Base-by-base conservation (phyloP, 1,140 invertebrate genomes). In the Parasteatoda tepidariorum region DNA sequence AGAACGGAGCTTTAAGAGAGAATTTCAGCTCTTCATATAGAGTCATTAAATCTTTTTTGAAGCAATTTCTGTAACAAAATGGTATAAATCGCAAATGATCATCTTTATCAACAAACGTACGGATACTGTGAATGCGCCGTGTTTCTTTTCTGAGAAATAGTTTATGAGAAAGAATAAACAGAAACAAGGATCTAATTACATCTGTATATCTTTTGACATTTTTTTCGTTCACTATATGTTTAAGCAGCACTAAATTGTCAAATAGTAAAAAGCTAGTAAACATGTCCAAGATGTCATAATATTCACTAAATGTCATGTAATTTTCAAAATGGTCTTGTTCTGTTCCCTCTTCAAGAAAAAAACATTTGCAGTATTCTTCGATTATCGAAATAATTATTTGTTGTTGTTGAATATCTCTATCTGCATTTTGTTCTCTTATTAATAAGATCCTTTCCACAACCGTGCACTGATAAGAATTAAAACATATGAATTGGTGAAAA, bases 191-290 rank as follows among this genome's bases (percentile, higher is more conserved):
- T 15, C 34, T 28, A 48, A 70, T 3, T 26, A 15, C 41, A 26
- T 18, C 18, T 6, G 24, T 31, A 48, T 15, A 70, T 48, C 41
- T 54, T 26, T 15, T 48, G 11, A 2, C 15, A 24, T 48, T 70
- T 2, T 24, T 13, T 30, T 26, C 24, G 28, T 24, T 48, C 24
- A 70, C 26, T 18, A 70, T 41, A 1, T 7, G 22, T 31, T 24
- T 68, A 3, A 68, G 18, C 3, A 38, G 22, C 6, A 38, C 15
- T 2, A 70, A 54, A n/a, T 48, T 70, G 22, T 70, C 15, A 9
- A 70, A 70, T 48, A 70, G 54, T 48, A 70, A n/a, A 24, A 70
- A 13, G 22, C 34, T 48, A 48, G 22, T 54, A n/a, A 70, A 70
- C 41, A 22, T 26, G n/a, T 70, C 67, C 9, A 70, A 24, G 54